phyloP scores from a whole-genome alignment of 1,140 invertebrate species.

The Subanguina moxae region DNA sequence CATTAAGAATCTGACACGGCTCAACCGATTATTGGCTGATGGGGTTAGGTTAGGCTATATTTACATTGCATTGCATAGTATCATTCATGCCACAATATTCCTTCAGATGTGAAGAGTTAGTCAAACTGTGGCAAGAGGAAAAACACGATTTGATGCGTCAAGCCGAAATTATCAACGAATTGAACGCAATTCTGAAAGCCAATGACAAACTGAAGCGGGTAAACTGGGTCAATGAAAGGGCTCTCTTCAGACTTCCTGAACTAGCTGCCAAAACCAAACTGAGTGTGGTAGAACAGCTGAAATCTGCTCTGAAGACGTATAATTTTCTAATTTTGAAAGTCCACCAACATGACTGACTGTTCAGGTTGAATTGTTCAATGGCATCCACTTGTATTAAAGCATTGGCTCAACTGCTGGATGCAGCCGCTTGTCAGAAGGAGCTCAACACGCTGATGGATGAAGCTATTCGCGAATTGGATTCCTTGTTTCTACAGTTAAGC shows the following conservation, averaged over 20 bases:
- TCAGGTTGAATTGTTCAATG: conserved; percentile 17
- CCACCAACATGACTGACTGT: too few species aligned
- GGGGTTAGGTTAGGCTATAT: conserved; percentile 24
- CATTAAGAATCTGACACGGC: conserved; percentile 28
- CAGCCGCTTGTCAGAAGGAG: conserved; percentile 36
- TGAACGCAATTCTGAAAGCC: conserved; percentile 32
- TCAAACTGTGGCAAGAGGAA: conserved; percentile 30
- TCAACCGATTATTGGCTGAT: conserved; percentile 40
- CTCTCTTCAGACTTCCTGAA: conserved; percentile 38
- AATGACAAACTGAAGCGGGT: conserved; percentile 42
- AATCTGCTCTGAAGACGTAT: conserved; percentile 24
- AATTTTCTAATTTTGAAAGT: too few species aligned
- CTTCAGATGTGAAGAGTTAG: conserved; percentile 47
- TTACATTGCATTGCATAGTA: conserved; percentile 7
- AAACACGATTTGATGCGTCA: conserved; percentile 37
- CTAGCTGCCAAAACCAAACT: conserved; percentile 27
- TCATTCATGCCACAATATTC: neutral
- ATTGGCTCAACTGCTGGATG: conserved; percentile 17
- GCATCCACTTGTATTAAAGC: conserved; percentile 17
- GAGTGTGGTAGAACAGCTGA: conserved; percentile 38
- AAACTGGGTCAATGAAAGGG: conserved; percentile 41
- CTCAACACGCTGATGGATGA: conserved; percentile 42
- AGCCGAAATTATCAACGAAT: conserved; percentile 37
- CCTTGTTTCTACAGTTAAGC: conserved; percentile 41
- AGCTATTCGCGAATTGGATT: conserved; percentile 41